Evolutionary conservation across 1,140 invertebrate genomes (phyloP).

Genomic region (Drosophila bifasciata): DNA sequence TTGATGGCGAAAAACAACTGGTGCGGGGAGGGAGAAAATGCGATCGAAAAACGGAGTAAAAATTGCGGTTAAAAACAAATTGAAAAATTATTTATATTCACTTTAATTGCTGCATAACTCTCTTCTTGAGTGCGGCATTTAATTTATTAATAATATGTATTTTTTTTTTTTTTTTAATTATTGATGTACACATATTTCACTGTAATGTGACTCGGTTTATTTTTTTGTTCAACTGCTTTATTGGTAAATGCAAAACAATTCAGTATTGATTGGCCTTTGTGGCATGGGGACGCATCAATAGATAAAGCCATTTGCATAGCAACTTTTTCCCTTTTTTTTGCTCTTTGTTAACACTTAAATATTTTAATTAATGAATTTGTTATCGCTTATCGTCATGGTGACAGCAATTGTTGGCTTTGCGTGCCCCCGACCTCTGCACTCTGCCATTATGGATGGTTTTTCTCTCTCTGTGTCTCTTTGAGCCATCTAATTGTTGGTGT

Average conservation of each 20-base stretch:
- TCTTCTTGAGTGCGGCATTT: slow-evolving; percentile 23
- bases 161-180: slow-evolving; percentile 13
- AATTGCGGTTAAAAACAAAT: slow-evolving; percentile 33
- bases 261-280: no score
- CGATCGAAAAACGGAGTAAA: slow-evolving; percentile 5
- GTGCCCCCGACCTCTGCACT: slow-evolving; percentile 8
- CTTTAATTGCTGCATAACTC: slow-evolving; percentile 35
- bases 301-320: slow-evolving; percentile 56
- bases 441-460: slow-evolving; percentile 34
- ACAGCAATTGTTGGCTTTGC: slow-evolving; percentile 53
- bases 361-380: slow-evolving; percentile 71
- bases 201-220: slow-evolving; percentile 16
- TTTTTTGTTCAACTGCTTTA: slow-evolving; percentile 2
- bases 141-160: slow-evolving; percentile 1
- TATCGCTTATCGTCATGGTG: slow-evolving; percentile 66
- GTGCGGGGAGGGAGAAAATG: no score
- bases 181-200: slow-evolving; percentile 21
- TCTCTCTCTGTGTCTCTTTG: no score
- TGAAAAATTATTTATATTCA: slow-evolving; percentile 38
- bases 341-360: slow-evolving; percentile 39
- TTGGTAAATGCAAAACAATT: slow-evolving; percentile 36
- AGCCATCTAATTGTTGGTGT: slow-evolving; percentile 38
- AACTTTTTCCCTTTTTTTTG: slow-evolving; percentile 29
- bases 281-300: slow-evolving; percentile 1
- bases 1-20: slow-evolving; percentile 5